These are phyloP conservation scores for Tortricodes alternella DNA, from an alignment of 2,888 invertebrate genomes.

Conservation along the genomic window DNA sequence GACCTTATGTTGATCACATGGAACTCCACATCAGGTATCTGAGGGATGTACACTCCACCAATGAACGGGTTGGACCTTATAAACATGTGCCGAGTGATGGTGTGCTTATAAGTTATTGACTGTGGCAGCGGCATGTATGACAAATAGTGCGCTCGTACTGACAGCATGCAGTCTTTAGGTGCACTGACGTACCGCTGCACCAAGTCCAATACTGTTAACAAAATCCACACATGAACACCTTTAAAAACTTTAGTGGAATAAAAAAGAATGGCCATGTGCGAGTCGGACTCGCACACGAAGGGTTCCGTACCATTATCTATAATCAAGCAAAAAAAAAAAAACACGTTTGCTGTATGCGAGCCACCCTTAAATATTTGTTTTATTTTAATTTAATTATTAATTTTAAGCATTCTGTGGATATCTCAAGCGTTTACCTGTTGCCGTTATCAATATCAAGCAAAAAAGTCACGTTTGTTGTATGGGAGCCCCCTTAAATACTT, in stretches of 20 bases:
- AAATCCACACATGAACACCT: slow-evolving; percentile 5
- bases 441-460: no score
- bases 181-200: slow-evolving; percentile 53
- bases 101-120: slow-evolving; percentile 53
- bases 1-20: slow-evolving; percentile 58
- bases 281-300: no score
- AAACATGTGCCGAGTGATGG: slow-evolving; percentile 46
- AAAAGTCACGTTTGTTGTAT: no score
- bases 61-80: slow-evolving; percentile 48
- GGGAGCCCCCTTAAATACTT: no score
- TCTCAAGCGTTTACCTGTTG: no score
- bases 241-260: neutral
- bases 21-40: slow-evolving; percentile 66
- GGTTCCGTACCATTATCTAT: no score
- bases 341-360: no score
- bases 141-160: slow-evolving; percentile 54
- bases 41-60: slow-evolving; percentile 68
- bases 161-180: slow-evolving; percentile 66
- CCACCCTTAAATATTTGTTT: no score
- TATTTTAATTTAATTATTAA: no score
- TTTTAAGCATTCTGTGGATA: no score
- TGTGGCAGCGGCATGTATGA: slow-evolving; percentile 60
- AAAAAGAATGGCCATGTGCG: no score
- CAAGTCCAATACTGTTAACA: slow-evolving; percentile 62
- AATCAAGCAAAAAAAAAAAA: no score